A percentile compares a stretch with the other conserved stretches of the same genome.
Evolutionary conservation across 2,888 invertebrate species (phyloP).

Genomic region (Rhingia campestris): DNA sequence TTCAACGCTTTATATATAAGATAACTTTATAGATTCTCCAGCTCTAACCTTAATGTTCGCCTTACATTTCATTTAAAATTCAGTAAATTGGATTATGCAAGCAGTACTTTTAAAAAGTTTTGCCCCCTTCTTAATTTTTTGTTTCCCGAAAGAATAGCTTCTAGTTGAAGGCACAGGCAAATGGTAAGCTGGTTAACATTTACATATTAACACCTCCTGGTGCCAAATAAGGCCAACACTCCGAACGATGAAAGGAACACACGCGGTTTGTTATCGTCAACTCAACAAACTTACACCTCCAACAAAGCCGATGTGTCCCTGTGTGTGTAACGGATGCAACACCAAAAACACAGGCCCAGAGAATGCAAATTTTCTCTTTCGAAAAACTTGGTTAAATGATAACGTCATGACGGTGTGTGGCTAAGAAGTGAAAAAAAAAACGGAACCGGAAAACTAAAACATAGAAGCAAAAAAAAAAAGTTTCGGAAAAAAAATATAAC

Average conservation of each 20-base stretch:
- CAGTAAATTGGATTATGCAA: too few species aligned
- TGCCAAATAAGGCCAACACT: background rate
- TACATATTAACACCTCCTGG: constrained; percentile 51
- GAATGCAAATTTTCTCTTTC: constrained; percentile 59
- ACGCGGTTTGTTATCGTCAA: constrained; percentile 59
- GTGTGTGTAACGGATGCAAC: constrained; percentile 58
- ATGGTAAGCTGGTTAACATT: constrained; percentile 32
- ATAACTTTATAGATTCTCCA: too few species aligned
- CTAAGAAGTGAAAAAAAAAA: constrained; percentile 58
- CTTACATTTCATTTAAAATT: too few species aligned
- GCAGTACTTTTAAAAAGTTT: too few species aligned
- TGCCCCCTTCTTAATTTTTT: too few species aligned
- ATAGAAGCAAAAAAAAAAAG: background rate
- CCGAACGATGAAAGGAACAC: constrained; percentile 17
- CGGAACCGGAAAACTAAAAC: constrained; percentile 14
- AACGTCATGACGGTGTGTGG: constrained; percentile 60
- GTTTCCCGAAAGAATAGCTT: too few species aligned
- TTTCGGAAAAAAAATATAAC: constrained; percentile 15
- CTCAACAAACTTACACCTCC: constrained; percentile 61
- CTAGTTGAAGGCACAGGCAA: background rate
- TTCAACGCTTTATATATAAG: too few species aligned
- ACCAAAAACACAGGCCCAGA: constrained; percentile 31
- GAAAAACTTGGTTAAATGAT: constrained; percentile 66
- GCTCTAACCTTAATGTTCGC: too few species aligned
- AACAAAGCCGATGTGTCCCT: constrained; percentile 25